These are phyloP conservation scores for Meandrina meandrites DNA, from an alignment of 92 coral and sea anemone genomes.

Conservation along the genomic window DNA sequence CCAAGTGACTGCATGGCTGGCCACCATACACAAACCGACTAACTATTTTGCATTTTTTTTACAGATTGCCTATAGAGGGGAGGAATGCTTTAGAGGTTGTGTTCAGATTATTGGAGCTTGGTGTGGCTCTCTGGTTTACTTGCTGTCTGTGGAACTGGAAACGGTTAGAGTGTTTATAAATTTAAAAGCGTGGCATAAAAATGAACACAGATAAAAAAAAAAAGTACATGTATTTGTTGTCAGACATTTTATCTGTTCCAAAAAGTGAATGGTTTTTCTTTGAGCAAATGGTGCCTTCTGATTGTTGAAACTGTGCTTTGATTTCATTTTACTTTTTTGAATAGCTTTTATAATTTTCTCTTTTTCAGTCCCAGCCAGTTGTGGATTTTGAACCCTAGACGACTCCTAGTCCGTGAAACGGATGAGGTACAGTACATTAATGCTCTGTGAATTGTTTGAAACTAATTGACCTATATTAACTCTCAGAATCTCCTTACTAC, in stretches of 20 bases:
- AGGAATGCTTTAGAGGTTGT: conserved; percentile 84
- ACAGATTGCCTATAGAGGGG: conserved; percentile 75
- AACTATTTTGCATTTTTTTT: not conserved
- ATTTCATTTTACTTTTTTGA: not conserved
- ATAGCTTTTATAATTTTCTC: not conserved
- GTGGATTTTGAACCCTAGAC: conserved; percentile 93
- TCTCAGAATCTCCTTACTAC: not conserved
- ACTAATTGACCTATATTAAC: not conserved
- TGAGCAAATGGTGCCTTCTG: no score
- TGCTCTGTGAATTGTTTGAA: not conserved
- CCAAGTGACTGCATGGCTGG: no score
- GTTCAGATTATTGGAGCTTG: conserved; percentile 88
- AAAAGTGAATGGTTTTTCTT: not conserved
- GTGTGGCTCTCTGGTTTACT: conserved; percentile 95
- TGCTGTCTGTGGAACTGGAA: conserved; percentile 98
- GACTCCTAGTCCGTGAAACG: conserved; percentile 61
- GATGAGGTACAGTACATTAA: conserved; percentile 47
- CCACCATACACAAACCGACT: not conserved
- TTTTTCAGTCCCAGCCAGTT: conserved; percentile 81
- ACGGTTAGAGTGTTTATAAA: conserved; percentile 55
- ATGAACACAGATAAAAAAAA: not conserved
- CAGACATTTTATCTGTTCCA: not conserved
- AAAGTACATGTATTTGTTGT: no score
- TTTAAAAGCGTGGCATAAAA: not conserved
- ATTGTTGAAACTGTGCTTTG: no score